These are phyloP conservation scores for Scrobipalpa costella DNA, from an alignment of 2,888 invertebrate genomes.

Conservation along the genomic window DNA sequence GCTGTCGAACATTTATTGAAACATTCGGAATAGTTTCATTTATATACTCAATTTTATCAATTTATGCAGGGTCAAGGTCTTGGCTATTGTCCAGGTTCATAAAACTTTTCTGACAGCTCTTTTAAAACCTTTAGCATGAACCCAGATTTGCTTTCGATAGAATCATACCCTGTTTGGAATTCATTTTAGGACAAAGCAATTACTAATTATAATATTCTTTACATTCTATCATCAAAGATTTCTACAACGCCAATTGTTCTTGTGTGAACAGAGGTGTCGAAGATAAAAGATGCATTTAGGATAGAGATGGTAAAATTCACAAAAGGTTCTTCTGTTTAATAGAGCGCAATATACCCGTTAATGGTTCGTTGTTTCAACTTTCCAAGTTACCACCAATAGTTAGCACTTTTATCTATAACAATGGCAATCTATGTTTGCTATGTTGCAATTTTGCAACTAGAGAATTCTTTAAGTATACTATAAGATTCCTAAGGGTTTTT, in stretches of 20 bases:
- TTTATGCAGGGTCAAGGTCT: not conserved
- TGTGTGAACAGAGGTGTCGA: not conserved
- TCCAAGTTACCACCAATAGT: constrained; percentile 1
- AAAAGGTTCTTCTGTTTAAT: not conserved
- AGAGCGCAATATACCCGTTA: constrained; percentile 25
- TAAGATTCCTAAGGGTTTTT: no score
- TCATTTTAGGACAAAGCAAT: no score
- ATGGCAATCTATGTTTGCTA: not conserved
- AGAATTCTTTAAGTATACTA: no score
- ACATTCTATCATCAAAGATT: not conserved
- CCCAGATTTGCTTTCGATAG: not conserved
- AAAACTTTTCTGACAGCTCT: not conserved
- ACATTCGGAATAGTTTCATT: not conserved
- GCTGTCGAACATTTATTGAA: no score
- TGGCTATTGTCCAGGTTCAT: not conserved
- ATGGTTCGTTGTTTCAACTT: constrained; percentile 29
- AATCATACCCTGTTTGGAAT: not conserved
- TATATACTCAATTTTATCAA: not conserved
- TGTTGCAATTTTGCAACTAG: not conserved
- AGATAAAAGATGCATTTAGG: not conserved
- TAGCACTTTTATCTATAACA: constrained; percentile 16
- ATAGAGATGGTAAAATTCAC: not conserved
- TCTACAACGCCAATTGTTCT: constrained; percentile 4
- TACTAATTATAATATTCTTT: no score
- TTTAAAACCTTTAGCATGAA: not conserved